These are phyloP conservation scores for Notothenia rossii DNA, from an alignment of 2,113 vertebrate genomes.

Conservation along the genomic window DNA sequence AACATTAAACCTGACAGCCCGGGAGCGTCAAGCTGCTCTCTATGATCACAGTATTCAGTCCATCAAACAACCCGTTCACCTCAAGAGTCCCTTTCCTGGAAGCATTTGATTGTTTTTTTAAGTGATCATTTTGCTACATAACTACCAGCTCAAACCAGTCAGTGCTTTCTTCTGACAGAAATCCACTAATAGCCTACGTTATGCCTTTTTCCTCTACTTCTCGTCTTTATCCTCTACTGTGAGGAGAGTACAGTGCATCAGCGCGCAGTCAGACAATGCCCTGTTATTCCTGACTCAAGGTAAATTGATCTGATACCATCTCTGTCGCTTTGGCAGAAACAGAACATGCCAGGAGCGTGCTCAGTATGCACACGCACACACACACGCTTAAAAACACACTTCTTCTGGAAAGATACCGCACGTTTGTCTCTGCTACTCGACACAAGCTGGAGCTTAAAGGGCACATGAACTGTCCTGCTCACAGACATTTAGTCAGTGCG, in stretches of 20 bases:
- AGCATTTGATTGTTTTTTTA: conserved; percentile 59
- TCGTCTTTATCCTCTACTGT: conserved; percentile 6
- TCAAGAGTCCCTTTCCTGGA: conserved; percentile 56
- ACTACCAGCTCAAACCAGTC: conserved; percentile 16
- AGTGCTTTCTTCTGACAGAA: background rate
- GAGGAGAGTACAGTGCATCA: conserved; percentile 27
- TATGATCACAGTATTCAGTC: conserved; percentile 73
- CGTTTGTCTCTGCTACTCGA: conserved; percentile 51
- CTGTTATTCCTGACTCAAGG: conserved; percentile 66
- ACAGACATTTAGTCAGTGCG: conserved; percentile 52
- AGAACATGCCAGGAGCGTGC: conserved; percentile 40
- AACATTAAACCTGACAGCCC: conserved; percentile 33
- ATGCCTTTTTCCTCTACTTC: background rate
- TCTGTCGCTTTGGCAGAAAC: conserved; percentile 65
- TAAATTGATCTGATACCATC: conserved; percentile 66
- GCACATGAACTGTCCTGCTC: conserved; percentile 39
- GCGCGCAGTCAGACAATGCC: conserved; percentile 56
- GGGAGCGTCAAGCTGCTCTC: conserved; percentile 37
- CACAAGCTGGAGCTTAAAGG: conserved; percentile 56
- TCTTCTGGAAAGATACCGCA: conserved; percentile 23
- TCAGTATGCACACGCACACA: conserved; percentile 9
- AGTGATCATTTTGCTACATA: conserved; percentile 52
- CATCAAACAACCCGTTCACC: conserved; percentile 7
- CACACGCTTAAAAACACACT: background rate
- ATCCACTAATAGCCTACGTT: background rate